Evolutionary conservation across 2,113 vertebrate genomes (phyloP).

Genomic region (Nipponia nippon): DNA sequence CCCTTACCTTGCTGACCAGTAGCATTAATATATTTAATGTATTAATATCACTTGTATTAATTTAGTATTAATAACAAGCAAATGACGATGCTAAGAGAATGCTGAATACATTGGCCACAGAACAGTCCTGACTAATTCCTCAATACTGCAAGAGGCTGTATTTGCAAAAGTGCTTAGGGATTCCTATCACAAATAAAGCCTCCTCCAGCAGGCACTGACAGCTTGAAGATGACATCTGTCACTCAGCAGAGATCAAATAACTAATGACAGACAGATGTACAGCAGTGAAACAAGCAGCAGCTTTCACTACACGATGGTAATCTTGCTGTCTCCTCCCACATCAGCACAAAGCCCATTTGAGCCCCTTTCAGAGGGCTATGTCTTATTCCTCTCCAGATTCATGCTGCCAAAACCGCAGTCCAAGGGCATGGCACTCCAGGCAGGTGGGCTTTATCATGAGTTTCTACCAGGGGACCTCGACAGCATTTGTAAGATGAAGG

Average conservation of each 20-base stretch:
- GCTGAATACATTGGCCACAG: not conserved
- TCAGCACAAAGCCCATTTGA: not conserved
- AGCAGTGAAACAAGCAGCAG: not conserved
- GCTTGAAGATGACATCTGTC: not conserved
- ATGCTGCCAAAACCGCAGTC: not conserved
- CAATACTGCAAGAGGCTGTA: not conserved
- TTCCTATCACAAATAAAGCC: too few species aligned
- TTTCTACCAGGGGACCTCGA: not conserved
- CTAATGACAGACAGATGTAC: fast-evolving
- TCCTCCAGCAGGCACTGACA: not conserved
- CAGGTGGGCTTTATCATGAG: not conserved
- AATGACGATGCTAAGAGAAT: too few species aligned
- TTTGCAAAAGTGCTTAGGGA: not conserved
- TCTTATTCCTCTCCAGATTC: not conserved
- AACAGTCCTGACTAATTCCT: not conserved
- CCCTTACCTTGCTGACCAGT: not conserved
- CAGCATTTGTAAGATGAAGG: not conserved
- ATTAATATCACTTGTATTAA: not conserved
- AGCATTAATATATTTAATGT: not conserved
- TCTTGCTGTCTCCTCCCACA: not conserved
- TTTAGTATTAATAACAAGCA: not conserved
- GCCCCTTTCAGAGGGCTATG: not conserved
- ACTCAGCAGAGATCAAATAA: not conserved
- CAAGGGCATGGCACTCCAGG: fast-evolving
- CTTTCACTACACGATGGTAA: not conserved